Evolutionary conservation across 2,113 vertebrate genomes (phyloP).

Genomic region (Cardinalis cardinalis): DNA sequence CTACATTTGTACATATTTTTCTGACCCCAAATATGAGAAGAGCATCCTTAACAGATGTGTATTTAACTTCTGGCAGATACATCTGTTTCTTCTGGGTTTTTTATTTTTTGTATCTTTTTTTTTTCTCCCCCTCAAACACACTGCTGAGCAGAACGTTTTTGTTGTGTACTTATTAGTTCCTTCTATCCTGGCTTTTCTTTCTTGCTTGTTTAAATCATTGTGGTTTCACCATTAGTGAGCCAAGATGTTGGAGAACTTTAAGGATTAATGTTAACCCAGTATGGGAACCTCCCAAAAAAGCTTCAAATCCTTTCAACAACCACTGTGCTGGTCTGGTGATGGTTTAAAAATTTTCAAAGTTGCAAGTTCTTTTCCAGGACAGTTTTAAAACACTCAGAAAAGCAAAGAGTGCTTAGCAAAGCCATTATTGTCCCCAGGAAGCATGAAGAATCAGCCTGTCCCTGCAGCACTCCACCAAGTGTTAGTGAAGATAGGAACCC

Average conservation of each 20-base stretch:
- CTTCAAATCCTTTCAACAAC: background rate
- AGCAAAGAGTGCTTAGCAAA: background rate
- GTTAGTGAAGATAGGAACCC: background rate
- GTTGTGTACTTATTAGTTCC: slow-evolving; percentile 47
- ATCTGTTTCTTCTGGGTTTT: slow-evolving; percentile 72
- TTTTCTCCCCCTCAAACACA: slow-evolving; percentile 36
- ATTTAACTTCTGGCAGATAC: slow-evolving; percentile 81
- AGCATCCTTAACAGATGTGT: slow-evolving; percentile 80
- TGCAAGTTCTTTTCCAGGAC: background rate
- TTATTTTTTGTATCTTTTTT: slow-evolving; percentile 21
- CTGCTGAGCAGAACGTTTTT: slow-evolving; percentile 18
- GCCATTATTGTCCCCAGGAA: too few relatives aligned
- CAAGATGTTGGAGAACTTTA: background rate
- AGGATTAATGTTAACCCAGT: background rate
- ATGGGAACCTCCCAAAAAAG: background rate
- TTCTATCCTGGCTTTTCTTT: slow-evolving; percentile 14
- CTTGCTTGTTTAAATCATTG: background rate
- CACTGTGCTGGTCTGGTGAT: background rate
- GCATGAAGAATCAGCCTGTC: background rate
- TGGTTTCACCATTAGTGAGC: background rate
- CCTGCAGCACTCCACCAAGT: background rate
- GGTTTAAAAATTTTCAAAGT: background rate
- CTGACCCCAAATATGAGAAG: slow-evolving; percentile 80
- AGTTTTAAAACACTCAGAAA: background rate
- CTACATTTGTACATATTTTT: slow-evolving; percentile 83